phyloP scores from a whole-genome alignment of 2,797 vertebrate species.

The Lepilemur septentrionalis region DNA sequence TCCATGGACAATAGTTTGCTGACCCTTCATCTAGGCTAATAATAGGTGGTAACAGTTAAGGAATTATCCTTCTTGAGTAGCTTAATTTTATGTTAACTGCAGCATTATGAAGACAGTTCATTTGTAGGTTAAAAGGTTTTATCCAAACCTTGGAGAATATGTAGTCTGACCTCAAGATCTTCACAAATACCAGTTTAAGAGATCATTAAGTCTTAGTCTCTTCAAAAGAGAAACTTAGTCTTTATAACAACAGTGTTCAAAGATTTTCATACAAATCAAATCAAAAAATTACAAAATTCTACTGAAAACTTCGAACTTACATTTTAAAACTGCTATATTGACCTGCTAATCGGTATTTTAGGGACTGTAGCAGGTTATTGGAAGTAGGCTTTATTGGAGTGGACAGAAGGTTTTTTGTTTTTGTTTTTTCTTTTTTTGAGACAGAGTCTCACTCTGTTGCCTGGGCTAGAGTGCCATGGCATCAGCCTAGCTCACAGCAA shows the following conservation, averaged over 20 bases:
- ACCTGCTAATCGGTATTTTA: neutral
- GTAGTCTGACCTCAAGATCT: neutral
- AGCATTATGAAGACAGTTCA: neutral
- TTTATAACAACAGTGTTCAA: neutral
- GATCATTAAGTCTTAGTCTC: neutral
- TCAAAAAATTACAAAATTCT: neutral
- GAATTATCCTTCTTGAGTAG: neutral
- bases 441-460: too few relatives aligned
- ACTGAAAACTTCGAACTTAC: neutral
- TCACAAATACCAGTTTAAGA: neutral
- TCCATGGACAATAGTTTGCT: neutral
- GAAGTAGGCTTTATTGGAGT: neutral
- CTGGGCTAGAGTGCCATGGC: too few relatives aligned
- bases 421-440: too few relatives aligned
- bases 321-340: neutral
- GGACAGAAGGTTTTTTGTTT: too few relatives aligned
- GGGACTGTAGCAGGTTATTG: neutral
- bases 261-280: neutral
- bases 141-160: neutral
- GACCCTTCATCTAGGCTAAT: neutral
- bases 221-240: neutral
- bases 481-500: too few relatives aligned
- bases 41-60: neutral
- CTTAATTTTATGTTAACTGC: neutral
- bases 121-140: neutral